These are phyloP conservation scores for Garra rufa DNA, from an alignment of 2,113 vertebrate genomes.

Conservation along the genomic window DNA sequence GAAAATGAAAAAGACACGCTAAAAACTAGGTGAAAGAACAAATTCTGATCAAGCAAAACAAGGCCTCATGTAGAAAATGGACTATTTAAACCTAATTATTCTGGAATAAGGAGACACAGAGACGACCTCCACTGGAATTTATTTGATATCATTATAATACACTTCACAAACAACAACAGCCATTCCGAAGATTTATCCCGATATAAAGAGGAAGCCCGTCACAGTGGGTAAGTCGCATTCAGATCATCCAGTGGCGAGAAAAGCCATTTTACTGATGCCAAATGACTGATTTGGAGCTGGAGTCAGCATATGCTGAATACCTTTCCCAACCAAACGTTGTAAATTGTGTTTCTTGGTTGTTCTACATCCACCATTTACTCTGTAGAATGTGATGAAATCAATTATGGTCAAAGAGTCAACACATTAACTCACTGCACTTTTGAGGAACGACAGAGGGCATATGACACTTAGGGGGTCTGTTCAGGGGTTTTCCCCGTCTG, in stretches of 20 bases:
- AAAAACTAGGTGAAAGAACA: slow-evolving; percentile 5
- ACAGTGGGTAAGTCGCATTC: slow-evolving; percentile 55
- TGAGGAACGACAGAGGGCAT: background rate
- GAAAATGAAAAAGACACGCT: slow-evolving; percentile 32
- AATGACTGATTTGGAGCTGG: slow-evolving; percentile 17
- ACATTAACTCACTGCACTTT: slow-evolving; percentile 5
- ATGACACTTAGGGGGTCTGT: slow-evolving; percentile 24
- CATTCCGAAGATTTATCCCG: slow-evolving; percentile 42
- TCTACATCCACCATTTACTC: slow-evolving; percentile 27
- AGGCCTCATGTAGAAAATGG: slow-evolving; percentile 41
- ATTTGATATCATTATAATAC: slow-evolving; percentile 12
- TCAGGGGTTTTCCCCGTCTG: slow-evolving; percentile 24
- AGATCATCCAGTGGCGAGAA: slow-evolving; percentile 44
- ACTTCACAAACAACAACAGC: slow-evolving; percentile 30
- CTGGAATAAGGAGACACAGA: slow-evolving; percentile 41
- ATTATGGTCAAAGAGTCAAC: slow-evolving; percentile 23
- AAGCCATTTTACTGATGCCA: slow-evolving; percentile 22
- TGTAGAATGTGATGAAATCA: slow-evolving; percentile 15
- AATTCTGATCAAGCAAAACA: background rate
- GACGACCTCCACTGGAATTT: background rate
- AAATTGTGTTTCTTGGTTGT: slow-evolving; percentile 18
- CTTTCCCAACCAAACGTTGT: slow-evolving; percentile 15
- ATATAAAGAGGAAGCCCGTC: slow-evolving; percentile 17
- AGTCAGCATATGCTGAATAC: slow-evolving; percentile 3
- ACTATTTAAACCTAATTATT: slow-evolving; percentile 34